phyloP scores from a whole-genome alignment of 2,888 invertebrate genomes.

The Pheosia tremula region DNA sequence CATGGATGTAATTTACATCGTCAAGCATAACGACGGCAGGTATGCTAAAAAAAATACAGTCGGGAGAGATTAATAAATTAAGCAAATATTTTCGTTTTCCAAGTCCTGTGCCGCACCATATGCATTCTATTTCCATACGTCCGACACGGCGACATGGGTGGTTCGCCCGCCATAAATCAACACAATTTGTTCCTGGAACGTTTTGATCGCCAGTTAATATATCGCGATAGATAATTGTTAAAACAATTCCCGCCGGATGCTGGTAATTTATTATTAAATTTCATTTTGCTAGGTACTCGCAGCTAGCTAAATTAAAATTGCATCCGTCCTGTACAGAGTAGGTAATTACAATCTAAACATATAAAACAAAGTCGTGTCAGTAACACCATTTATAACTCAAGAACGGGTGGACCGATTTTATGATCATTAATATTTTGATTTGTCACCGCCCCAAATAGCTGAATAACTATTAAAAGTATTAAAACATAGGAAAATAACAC shows the following conservation, averaged over 20 bases:
- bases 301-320: too few species aligned
- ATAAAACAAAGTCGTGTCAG: too few species aligned
- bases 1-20: background rate
- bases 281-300: too few species aligned
- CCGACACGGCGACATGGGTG: constrained; percentile 67
- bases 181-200: constrained; percentile 74
- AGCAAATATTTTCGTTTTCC: constrained; percentile 25
- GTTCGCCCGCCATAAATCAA: constrained; percentile 66
- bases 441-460: too few species aligned
- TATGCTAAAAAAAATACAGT: background rate
- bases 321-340: too few species aligned
- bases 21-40: background rate
- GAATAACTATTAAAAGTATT: too few species aligned
- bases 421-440: too few species aligned
- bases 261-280: background rate
- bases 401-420: too few species aligned
- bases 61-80: constrained; percentile 15
- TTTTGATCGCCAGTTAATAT: constrained; percentile 52
- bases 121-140: constrained; percentile 63
- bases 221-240: constrained; percentile 53
- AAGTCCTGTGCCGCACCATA: constrained; percentile 39
- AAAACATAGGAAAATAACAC: too few species aligned
- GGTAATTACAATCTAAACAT: too few species aligned
- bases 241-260: constrained; percentile 49
- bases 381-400: too few species aligned